phyloP scores from a whole-genome alignment of 2,113 vertebrate species.

The Paratilapia polleni region DNA sequence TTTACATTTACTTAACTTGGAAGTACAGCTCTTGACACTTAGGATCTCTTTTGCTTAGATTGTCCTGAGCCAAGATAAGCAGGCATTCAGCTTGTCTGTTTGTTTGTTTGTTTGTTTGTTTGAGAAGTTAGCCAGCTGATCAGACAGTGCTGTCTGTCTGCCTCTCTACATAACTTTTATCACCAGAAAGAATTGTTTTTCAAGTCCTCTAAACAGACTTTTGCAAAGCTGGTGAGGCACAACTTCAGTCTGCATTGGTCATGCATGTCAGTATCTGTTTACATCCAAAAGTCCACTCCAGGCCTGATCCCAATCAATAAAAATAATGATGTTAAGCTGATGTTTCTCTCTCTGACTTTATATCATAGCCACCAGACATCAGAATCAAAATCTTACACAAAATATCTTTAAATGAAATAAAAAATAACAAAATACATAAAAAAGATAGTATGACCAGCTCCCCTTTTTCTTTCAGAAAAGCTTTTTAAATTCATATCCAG shows the following conservation, averaged over 20 bases:
- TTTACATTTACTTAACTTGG: background rate
- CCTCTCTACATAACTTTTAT: background rate
- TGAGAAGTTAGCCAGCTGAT: background rate
- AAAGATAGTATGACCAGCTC: too few species aligned
- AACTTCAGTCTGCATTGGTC: rapidly evolving
- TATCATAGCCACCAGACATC: background rate
- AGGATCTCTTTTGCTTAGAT: background rate
- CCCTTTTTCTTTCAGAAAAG: too few species aligned
- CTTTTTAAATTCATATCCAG: background rate
- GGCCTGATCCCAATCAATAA: rapidly evolving
- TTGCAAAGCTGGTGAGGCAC: background rate
- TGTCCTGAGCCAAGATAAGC: background rate
- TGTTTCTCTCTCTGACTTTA: background rate
- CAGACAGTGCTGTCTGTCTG: background rate
- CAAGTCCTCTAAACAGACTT: background rate
- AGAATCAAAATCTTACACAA: background rate
- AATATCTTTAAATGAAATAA: background rate
- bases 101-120: background rate
- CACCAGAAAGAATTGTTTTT: background rate
- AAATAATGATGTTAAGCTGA: background rate
- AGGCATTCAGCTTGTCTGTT: background rate
- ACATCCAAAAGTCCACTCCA: background rate
- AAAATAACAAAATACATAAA: background rate
- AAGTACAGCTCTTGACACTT: background rate
- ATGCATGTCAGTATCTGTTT: background rate